Percentiles rank a stretch among this genome's conserved stretches.
These are phyloP conservation scores for Eupithecia vulgata DNA, from an alignment of 2,888 invertebrate species.

Conservation along the genomic window DNA sequence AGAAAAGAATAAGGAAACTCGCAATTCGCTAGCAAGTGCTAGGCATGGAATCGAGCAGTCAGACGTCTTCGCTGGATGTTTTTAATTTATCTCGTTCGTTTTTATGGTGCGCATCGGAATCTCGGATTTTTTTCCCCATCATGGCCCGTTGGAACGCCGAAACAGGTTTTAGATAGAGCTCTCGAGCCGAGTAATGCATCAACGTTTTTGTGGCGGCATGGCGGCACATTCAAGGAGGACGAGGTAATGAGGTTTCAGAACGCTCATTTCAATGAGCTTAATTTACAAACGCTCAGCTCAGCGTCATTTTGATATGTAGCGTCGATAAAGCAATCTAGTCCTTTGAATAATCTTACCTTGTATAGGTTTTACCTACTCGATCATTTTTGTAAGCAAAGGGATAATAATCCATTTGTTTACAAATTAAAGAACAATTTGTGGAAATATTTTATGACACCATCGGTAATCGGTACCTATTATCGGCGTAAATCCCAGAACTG, in stretches of 20 bases:
- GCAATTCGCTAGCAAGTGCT: constrained; percentile 65
- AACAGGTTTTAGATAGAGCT: constrained; percentile 84
- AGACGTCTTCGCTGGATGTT: constrained; percentile 66
- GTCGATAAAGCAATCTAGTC: not conserved
- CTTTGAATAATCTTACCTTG: not conserved
- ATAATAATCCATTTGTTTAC: too few relatives aligned
- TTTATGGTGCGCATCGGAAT: constrained; percentile 82
- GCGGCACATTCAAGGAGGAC: constrained; percentile 76
- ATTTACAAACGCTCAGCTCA: constrained; percentile 37
- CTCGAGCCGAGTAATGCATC: constrained; percentile 75
- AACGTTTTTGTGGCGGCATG: constrained; percentile 80
- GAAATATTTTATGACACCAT: too few relatives aligned
- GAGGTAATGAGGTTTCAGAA: constrained; percentile 75
- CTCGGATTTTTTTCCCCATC: constrained; percentile 79
- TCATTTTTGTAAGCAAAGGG: too few relatives aligned
- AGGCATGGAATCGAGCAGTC: constrained; percentile 61
- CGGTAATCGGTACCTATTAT: too few relatives aligned
- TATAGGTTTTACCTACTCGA: not conserved
- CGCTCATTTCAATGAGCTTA: constrained; percentile 68
- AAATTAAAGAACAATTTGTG: too few relatives aligned
- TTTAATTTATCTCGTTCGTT: constrained; percentile 81
- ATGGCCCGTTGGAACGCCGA: constrained; percentile 74
- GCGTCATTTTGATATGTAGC: constrained; percentile 29
- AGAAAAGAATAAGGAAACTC: constrained; percentile 44
- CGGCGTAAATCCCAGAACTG: too few relatives aligned